Conservation (phyloP, 1,140 invertebrate species). For the Ostrea denselamellosa region DNA sequence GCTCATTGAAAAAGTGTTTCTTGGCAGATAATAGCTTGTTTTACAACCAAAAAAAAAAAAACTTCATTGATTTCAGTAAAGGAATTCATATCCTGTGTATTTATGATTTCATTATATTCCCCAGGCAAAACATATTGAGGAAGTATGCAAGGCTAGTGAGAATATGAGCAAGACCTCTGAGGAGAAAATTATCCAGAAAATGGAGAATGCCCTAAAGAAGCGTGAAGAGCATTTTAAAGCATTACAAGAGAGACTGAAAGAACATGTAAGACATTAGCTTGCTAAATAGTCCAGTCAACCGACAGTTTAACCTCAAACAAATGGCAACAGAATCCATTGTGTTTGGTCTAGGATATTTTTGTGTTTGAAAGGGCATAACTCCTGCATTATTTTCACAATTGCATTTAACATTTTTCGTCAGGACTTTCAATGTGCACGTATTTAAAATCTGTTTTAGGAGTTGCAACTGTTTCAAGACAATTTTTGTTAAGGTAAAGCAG, state of each 20-base stretch:
- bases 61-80: background rate
- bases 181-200: slow-evolving; percentile 74
- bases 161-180: slow-evolving; percentile 69
- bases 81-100: background rate
- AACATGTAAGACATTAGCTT: slow-evolving; percentile 69
- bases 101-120: slow-evolving; percentile 23
- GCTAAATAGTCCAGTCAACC: background rate
- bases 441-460: too few relatives aligned
- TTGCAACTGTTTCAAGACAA: too few relatives aligned
- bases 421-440: too few relatives aligned
- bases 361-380: too few relatives aligned
- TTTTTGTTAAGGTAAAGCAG: too few relatives aligned
- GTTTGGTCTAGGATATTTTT: too few relatives aligned
- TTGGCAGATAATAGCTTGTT: background rate
- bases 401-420: too few relatives aligned
- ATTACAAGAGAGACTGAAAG: slow-evolving; percentile 71
- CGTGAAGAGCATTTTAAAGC: slow-evolving; percentile 72
- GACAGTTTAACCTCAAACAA: too few relatives aligned
- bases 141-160: slow-evolving; percentile 73
- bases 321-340: too few relatives aligned
- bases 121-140: slow-evolving; percentile 74
- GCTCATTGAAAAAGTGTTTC: background rate
- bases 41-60: background rate
- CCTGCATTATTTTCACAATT: too few relatives aligned
- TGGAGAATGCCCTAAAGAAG: slow-evolving; percentile 75